Conservation (phyloP, 1,140 invertebrate species). For the Meteorus sp. region DNA sequence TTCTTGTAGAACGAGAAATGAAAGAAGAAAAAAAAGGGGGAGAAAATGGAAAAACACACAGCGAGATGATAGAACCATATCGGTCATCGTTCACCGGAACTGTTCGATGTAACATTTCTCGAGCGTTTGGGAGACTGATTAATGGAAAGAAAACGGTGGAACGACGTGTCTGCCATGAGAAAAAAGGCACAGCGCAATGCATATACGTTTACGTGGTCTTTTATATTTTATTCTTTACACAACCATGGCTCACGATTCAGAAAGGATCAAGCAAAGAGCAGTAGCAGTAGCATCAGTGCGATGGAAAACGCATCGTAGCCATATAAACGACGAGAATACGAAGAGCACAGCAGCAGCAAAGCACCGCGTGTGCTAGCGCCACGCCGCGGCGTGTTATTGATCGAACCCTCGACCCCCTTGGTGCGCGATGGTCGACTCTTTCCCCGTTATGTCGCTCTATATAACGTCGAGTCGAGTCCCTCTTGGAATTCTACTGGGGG, state of each 20-base stretch:
- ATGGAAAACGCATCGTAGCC: constrained; percentile 22
- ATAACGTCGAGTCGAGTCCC: constrained; percentile 19
- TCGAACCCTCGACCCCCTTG: constrained; percentile 39
- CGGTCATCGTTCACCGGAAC: constrained; percentile 4
- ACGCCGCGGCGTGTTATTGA: constrained; percentile 53
- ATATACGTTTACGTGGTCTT: neutral
- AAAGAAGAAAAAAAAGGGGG: neutral
- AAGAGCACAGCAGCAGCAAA: constrained; percentile 28
- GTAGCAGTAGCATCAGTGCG: too few relatives aligned
- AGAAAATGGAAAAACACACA: neutral
- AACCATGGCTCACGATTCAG: constrained; percentile 17
- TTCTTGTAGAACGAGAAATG: neutral
- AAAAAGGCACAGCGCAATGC: neutral
- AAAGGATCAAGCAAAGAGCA: too few relatives aligned
- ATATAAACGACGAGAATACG: too few relatives aligned
- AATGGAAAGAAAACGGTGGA: neutral
- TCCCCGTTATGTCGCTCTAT: constrained; percentile 22
- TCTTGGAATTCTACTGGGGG: constrained; percentile 28
- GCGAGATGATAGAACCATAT: too few relatives aligned
- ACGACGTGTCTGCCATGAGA: neutral
- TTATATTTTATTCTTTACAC: too few relatives aligned
- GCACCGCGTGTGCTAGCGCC: constrained; percentile 33
- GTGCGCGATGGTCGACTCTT: constrained; percentile 21
- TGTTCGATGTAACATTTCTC: too few relatives aligned
- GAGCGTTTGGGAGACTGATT: neutral